Base-by-base conservation (phyloP, 2,113 vertebrate species). In the Sorex araneus region DNA sequence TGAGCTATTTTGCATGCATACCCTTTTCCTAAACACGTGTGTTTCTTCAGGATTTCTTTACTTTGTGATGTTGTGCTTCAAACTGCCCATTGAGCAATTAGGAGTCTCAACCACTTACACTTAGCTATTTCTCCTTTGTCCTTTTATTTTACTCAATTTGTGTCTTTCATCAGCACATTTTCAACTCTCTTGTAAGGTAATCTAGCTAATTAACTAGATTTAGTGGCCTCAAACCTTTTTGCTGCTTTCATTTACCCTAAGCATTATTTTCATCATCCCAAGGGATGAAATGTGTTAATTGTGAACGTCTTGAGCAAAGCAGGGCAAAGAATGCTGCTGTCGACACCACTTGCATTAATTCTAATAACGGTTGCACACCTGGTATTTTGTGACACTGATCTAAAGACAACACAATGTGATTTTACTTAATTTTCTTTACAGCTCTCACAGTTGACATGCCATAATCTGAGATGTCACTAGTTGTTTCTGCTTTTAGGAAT, bases 281-380 rank as follows among this genome's bases (percentile, higher is more conserved):
- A 36, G 54, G 30, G 64, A 77, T 7, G 81, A 45, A 2, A 1
- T 1, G 1, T 67, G 25, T 10, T 28, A 21, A 32, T 3, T 54
- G 3, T 28, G 34, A 71, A 66, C 45, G 12, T 74, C 18, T 36
- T 13, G 4, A 36, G 19, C 10, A 64, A 40, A 50, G 19, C 77
- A 54, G 32, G 2, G 7, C 23, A 25, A 19, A 28, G 36, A 16
- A 10, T 6, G 8, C 40, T 32, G 43, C 19, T 81, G 8, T 36
- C 19, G 13, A 8, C 0, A 45, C 9, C 3, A 4, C 6, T 16
- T 19, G 4, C 32, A 9, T 13, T 63, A 18, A 2, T 16, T 6
- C 45, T 4, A 3, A 2, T 21, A 19, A 34, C 32, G 50, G 12
- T 13, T 15, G 32, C 75, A 8, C 19, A 69, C 18, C 78, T 43